A percentile compares a stretch with the other conserved stretches of the same genome.
Conservation (phyloP, 2,888 invertebrate genomes). For the Leptopilina myrica region DNA sequence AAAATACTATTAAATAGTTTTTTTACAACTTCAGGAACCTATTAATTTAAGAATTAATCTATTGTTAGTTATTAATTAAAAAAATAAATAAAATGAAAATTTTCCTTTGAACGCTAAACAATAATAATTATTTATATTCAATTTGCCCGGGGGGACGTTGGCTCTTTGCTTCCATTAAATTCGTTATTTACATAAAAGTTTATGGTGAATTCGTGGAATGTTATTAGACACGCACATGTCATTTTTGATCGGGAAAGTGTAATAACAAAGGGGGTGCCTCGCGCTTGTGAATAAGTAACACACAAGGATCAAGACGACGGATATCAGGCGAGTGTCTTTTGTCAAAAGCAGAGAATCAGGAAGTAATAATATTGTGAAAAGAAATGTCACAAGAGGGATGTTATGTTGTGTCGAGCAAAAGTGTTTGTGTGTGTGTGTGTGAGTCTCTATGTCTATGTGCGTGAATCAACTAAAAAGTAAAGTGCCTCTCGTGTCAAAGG, state of each 20-base stretch:
- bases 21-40: too few species aligned
- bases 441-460: neutral
- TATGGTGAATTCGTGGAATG: neutral
- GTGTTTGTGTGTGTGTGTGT: too few species aligned
- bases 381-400: neutral
- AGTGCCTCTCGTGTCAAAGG: neutral
- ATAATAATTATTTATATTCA: slow-evolving; percentile 2
- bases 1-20: too few species aligned
- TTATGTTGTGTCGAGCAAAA: too few species aligned
- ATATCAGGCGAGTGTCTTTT: slow-evolving; percentile 14
- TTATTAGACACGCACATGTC: neutral
- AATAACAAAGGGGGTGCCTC: neutral
- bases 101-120: too few species aligned
- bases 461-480: slow-evolving; percentile 16
- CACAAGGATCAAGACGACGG: neutral
- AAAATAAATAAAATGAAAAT: too few species aligned
- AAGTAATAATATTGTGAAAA: slow-evolving; percentile 31
- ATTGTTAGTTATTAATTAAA: too few species aligned
- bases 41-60: too few species aligned
- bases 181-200: neutral
- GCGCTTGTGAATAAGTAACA: slow-evolving; percentile 4
- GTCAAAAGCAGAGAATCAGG: slow-evolving; percentile 8
- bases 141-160: neutral
- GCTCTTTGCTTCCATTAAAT: slow-evolving; percentile 4
- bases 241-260: slow-evolving; percentile 12